A percentile compares a stretch with the other conserved stretches of the same genome.
Evolutionary conservation across 2,888 invertebrate genomes (phyloP).

Genomic region (Thumatha senex): DNA sequence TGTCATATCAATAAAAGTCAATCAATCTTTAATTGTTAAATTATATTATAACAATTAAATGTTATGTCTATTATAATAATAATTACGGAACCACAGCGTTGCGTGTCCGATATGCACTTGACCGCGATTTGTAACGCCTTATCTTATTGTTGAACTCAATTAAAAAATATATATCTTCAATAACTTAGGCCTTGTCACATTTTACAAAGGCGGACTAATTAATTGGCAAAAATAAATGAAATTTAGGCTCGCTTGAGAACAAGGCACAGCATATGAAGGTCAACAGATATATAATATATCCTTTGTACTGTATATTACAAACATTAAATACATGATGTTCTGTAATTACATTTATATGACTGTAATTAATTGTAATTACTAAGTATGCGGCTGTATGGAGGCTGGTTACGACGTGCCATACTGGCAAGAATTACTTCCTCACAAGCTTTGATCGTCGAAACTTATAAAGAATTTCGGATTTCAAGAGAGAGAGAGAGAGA

Average conservation of each 20-base stretch:
- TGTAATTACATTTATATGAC: no score
- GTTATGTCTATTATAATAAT: conserved; percentile 5
- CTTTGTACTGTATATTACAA: no score
- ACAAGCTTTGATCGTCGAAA: no score
- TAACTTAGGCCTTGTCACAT: conserved; percentile 27
- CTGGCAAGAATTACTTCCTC: neutral
- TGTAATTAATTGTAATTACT: no score
- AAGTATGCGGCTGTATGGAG: no score
- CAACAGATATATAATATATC: neutral
- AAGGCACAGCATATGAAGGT: conserved; percentile 16
- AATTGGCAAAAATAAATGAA: conserved; percentile 21
- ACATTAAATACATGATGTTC: no score
- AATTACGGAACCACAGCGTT: conserved; percentile 7
- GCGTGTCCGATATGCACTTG: conserved; percentile 22
- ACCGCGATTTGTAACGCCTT: conserved; percentile 19
- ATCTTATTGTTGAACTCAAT: conserved; percentile 19
- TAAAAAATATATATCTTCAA: conserved; percentile 14
- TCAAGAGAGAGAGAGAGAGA: no score
- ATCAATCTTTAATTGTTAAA: conserved; percentile 1
- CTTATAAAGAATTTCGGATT: no score
- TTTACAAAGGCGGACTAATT: conserved; percentile 20
- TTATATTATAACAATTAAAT: conserved; percentile 5
- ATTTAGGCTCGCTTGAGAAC: conserved; percentile 22
- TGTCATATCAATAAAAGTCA: conserved; percentile 1
- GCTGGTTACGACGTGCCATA: no score